Base-by-base conservation (phyloP, 2,797 vertebrate genomes). In the Emys orbicularis region DNA sequence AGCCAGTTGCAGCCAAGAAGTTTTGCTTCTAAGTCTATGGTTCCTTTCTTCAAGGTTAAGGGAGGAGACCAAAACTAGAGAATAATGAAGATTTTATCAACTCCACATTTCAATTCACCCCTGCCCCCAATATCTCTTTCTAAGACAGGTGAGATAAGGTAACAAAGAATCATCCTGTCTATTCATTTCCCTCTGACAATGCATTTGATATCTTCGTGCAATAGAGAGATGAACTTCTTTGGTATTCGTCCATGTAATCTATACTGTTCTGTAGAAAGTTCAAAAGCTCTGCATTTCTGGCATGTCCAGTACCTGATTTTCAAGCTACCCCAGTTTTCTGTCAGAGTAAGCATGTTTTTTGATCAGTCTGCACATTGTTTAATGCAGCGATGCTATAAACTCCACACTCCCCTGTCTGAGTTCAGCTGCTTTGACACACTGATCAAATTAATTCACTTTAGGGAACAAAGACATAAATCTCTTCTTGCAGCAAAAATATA, bases 301-400 rank as follows among this genome's bases (percentile, higher is more conserved):
- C 56, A 57, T 29, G 56, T 59, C 57, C 29, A 59, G 29, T 59
- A 59, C 57, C 57, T 59, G 57, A 31, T 59, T 59, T 31, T 59
- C 57, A 59, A 59, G 56, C n/a, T 84, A 57, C 52, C 65, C 15
- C 34, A 21, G n/a, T 72, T 72, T 21, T 87, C 79, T 1, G 0
- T 27, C 68, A 34, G 74, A 19, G 0, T 4, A 41, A 65, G 50
- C 44, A 74, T 12, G 57, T 29, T 6, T 10, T 6, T 31, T 3
- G 2, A 25, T 54, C 2, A 8, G 1, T 23, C 8, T 1, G 1
- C 0, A 0, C 11, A 47, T 10, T 88, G 86, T 76, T 88, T 86
- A 79, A 21, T 49, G 3, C 2, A 6, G 53, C 5, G 13, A 57
- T 3, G 16, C 54, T 65, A 65, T 1, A 1, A 41, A 89, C 54